Percentiles rank a stretch among this genome's conserved stretches.
Conservation (phyloP, 2,888 invertebrate genomes). For the Drosophila mettleri region DNA sequence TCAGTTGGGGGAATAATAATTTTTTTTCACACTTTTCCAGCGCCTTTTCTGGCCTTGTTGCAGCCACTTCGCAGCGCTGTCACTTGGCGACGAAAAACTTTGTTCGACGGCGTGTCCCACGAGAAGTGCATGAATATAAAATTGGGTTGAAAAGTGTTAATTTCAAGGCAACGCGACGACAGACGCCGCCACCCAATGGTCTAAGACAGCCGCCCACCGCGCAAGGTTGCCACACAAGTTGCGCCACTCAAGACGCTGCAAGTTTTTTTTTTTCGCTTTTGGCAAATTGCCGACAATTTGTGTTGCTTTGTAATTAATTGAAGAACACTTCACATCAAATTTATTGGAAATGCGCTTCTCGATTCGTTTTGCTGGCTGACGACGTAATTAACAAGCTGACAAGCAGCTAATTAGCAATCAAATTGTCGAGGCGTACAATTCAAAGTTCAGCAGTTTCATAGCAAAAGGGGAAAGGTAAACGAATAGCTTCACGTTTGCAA, state of each 20-base stretch:
- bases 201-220: constrained; percentile 4
- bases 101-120: constrained; percentile 44
- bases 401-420: constrained; percentile 52
- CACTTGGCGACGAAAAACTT: constrained; percentile 47
- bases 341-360: constrained; percentile 32
- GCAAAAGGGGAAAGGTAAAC: neutral
- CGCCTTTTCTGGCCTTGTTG: constrained; percentile 17
- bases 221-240: neutral
- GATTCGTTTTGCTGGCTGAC: constrained; percentile 32
- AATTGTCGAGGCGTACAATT: constrained; percentile 18
- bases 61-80: constrained; percentile 51
- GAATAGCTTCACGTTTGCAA: no score
- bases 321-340: constrained; percentile 57
- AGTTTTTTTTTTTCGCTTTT: no score
- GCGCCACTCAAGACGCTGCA: constrained; percentile 14
- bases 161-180: constrained; percentile 56
- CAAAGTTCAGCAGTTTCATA: neutral
- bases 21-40: constrained; percentile 63
- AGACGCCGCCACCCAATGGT: constrained; percentile 28
- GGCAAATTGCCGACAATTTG: constrained; percentile 44
- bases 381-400: constrained; percentile 49
- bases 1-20: constrained; percentile 71
- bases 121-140: constrained; percentile 78
- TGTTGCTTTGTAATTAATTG: constrained; percentile 56
- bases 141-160: constrained; percentile 78